These are phyloP conservation scores for Mustela lutreola DNA, from an alignment of 2,113 vertebrate genomes.

Conservation along the genomic window DNA sequence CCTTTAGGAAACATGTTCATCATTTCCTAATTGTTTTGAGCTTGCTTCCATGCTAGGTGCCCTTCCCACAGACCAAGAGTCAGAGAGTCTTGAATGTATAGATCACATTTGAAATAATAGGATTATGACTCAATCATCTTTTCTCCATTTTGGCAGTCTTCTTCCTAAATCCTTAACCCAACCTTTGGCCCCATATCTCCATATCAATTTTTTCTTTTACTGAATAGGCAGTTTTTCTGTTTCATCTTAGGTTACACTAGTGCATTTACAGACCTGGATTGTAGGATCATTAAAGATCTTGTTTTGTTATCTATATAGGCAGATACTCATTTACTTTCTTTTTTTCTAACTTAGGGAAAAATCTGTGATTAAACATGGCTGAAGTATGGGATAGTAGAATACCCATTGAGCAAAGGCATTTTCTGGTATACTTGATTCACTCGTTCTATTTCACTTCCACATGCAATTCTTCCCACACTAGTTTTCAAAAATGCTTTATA, in stretches of 20 bases:
- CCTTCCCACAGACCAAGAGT: not conserved
- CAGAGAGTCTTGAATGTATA: not conserved
- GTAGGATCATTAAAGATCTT: constrained; percentile 46
- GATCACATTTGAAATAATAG: constrained; percentile 43
- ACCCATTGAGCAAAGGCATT: not conserved
- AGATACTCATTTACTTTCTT: constrained; percentile 9
- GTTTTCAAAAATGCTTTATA: not conserved
- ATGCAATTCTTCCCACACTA: not conserved
- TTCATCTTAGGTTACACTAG: constrained; percentile 59
- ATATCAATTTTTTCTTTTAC: constrained; percentile 37
- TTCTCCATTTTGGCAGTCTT: constrained; percentile 43
- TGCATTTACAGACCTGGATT: constrained; percentile 54
- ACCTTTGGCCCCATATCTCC: constrained; percentile 18
- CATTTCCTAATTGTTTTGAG: not conserved
- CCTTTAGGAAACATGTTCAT: constrained; percentile 28
- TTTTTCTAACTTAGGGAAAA: not conserved
- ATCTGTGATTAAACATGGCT: not conserved
- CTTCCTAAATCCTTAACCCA: constrained; percentile 55
- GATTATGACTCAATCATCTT: constrained; percentile 52
- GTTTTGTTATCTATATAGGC: not conserved
- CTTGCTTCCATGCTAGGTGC: not conserved
- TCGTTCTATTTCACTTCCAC: not conserved
- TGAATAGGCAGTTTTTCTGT: constrained; percentile 25
- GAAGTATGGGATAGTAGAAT: not conserved
- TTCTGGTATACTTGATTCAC: not conserved